Percentiles rank a stretch among this genome's conserved stretches.
These are phyloP conservation scores for Minunthozetes semirufus DNA, from an alignment of 2,888 invertebrate genomes.

Conservation along the genomic window DNA sequence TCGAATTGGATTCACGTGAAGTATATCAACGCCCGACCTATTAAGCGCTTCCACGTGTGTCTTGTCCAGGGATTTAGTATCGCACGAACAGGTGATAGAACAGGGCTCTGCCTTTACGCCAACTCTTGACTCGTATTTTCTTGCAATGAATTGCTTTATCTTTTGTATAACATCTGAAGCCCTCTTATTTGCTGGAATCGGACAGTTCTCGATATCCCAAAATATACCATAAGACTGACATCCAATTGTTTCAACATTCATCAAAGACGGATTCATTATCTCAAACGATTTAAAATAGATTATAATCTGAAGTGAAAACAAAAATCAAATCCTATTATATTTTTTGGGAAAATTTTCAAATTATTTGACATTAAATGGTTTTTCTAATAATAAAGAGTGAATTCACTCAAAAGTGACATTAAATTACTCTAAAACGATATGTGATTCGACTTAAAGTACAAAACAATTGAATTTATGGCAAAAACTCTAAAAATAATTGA, in stretches of 20 bases:
- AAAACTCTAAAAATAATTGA: too few relatives aligned
- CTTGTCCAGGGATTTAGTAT: neutral
- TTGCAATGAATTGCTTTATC: neutral
- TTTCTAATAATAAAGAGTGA: too few relatives aligned
- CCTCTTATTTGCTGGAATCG: neutral
- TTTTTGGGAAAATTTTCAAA: too few relatives aligned
- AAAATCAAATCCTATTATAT: too few relatives aligned
- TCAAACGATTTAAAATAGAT: too few relatives aligned
- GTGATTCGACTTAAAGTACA: too few relatives aligned
- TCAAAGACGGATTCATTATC: too few relatives aligned
- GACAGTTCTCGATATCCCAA: slow-evolving; percentile 24
- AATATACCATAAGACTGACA: slow-evolving; percentile 11
- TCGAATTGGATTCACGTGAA: neutral
- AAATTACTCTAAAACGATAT: too few relatives aligned
- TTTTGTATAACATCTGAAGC: neutral
- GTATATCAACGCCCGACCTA: slow-evolving; percentile 11
- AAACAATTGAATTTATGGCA: too few relatives aligned
- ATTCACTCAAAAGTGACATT: too few relatives aligned
- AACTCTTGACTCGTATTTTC: neutral
- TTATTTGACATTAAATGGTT: too few relatives aligned
- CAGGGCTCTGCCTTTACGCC: neutral
- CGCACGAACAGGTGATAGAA: neutral
- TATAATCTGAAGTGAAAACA: too few relatives aligned
- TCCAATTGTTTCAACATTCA: neutral
- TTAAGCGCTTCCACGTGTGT: slow-evolving; percentile 7